Conservation (phyloP, 2,797 vertebrate genomes). For the Podarcis siculus region DNA sequence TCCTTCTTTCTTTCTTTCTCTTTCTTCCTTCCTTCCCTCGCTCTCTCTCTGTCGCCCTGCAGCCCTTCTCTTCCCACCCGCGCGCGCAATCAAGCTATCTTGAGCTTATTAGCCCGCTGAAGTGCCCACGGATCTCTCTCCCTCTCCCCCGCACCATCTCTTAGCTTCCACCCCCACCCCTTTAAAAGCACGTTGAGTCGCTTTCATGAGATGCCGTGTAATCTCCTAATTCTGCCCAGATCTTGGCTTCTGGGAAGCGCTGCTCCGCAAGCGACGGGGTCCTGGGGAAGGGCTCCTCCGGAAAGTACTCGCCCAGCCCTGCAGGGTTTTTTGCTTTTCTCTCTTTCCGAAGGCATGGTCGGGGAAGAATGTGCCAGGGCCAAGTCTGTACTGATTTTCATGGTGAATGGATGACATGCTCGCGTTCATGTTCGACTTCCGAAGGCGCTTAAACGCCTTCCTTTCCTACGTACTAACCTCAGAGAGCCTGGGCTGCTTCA, state of each 20-base stretch:
- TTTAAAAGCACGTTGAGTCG: neutral
- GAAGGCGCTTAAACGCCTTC: constrained; percentile 77
- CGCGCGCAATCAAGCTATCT: neutral
- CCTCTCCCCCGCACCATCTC: too few species aligned
- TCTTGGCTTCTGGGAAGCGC: neutral
- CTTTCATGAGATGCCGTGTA: neutral
- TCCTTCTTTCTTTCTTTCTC: neutral
- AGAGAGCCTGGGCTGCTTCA: constrained; percentile 66
- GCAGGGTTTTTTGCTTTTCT: constrained; percentile 9
- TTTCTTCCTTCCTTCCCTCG: neutral
- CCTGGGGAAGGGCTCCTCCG: neutral
- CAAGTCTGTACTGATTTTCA: constrained; percentile 80
- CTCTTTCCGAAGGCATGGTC: constrained; percentile 48
- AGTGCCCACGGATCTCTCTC: too few species aligned
- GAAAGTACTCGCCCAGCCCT: neutral
- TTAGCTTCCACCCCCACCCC: neutral
- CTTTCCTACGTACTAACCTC: constrained; percentile 75
- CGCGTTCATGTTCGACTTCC: constrained; percentile 82
- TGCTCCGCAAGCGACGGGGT: neutral
- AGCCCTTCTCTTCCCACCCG: neutral
- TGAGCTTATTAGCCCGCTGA: neutral
- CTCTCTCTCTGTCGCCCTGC: neutral
- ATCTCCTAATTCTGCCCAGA: neutral
- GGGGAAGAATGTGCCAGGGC: constrained; percentile 76
- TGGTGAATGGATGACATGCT: constrained; percentile 81